Evolutionary conservation across 2,888 invertebrate genomes (phyloP).

Genomic region (Scelioninae gen. 1): DNA sequence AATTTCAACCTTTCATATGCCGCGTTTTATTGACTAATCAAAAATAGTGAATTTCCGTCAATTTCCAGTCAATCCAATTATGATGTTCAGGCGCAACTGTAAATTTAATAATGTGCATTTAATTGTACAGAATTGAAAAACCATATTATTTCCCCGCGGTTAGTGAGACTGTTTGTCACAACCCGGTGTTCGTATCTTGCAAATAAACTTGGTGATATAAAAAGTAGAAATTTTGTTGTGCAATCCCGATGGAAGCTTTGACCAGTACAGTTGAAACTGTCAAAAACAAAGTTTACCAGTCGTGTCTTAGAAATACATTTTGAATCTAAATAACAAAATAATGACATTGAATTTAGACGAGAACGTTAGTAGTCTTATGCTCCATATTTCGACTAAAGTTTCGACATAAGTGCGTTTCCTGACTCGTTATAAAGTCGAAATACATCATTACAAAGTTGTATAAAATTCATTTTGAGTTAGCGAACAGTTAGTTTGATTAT

Average conservation of each 20-base stretch:
- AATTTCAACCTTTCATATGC: conserved; percentile 21
- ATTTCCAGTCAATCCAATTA: conserved; percentile 32
- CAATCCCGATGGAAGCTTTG: neutral
- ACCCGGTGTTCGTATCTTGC: conserved; percentile 10
- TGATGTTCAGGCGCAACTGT: conserved; percentile 27
- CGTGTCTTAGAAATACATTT: conserved; percentile 35
- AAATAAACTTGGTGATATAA: conserved; percentile 12
- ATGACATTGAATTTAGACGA: conserved; percentile 65
- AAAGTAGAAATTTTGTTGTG: neutral
- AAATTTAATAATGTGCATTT: conserved; percentile 51
- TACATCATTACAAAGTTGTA: conserved; percentile 64
- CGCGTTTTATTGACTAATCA: conserved; percentile 23
- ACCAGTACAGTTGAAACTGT: too few relatives aligned
- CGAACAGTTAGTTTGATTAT: conserved; percentile 63
- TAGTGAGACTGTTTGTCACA: conserved; percentile 20
- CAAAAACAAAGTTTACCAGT: conserved; percentile 48
- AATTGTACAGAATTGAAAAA: conserved; percentile 38
- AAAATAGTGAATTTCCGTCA: conserved; percentile 21
- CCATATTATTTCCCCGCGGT: conserved; percentile 33
- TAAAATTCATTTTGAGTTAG: conserved; percentile 61
- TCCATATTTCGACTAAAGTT: conserved; percentile 44
- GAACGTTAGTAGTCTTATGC: conserved; percentile 53
- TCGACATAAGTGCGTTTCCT: conserved; percentile 55
- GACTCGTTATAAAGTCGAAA: conserved; percentile 64
- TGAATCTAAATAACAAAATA: conserved; percentile 60